Evolutionary conservation across 1,140 invertebrate genomes (phyloP), one percentile per base, ranked within the genome.

Genomic region (Achatina immaculata): DNA sequence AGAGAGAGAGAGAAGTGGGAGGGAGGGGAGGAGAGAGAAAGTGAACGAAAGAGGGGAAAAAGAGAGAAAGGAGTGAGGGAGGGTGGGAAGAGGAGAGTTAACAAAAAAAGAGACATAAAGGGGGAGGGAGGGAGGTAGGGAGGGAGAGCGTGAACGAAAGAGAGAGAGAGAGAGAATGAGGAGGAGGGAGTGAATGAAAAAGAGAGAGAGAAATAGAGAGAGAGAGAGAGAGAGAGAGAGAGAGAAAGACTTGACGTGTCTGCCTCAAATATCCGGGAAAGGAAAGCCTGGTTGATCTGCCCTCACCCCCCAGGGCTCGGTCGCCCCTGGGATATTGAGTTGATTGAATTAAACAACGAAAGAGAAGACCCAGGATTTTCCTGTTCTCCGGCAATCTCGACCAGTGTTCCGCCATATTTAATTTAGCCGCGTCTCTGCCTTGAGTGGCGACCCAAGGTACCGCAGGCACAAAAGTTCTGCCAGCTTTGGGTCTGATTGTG

Each of bases 361-460:
- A 73, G 71, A 48, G 34, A 45, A 48, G 71, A 19, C 19, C 71
- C 40, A 73, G 36, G 40, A 40, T 69, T 43, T 69, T 69, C 68
- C 42, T 69, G 68, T 69, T 69, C 42, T 45, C 42, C 42, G 34
- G 71, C 42, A 73, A 48, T 73, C 71, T 48, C 28, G 24, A 73
- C 43, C 71, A 73, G 42, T 73, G 71, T 73, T 34, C 43, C 71
- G 71, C 71, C 71, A 73, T 73, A 43, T 73, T 73, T 73, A 73
- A 73, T 73, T 73, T 73, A 73, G 42, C 71, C 34, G 31, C 71
- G 40, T 31, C 68, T 42, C 11, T 21, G 68, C 9, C 9, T n/a
- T 19, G 36, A 3, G 1, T 1, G 9, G 36, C 62, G 4, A 38
- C 36, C n/a, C 19, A 24, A 0, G 68, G 19, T 34, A 38, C 7